A percentile compares a stretch with the other conserved stretches of the same genome.
phyloP scores from a whole-genome alignment of 2,113 vertebrate genomes.

The Diphyllodes magnificus region DNA sequence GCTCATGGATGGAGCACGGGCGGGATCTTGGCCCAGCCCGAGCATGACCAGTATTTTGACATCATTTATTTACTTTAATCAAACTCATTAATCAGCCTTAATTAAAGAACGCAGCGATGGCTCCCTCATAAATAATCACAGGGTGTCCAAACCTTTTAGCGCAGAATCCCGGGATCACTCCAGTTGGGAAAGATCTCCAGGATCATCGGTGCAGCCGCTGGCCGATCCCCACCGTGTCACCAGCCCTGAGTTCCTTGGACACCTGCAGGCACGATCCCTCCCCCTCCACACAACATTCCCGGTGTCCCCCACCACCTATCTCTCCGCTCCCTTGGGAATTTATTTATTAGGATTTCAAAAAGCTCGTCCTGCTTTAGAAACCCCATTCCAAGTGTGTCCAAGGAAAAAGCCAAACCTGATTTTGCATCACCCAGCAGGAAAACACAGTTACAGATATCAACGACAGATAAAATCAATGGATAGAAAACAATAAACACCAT shows the following conservation, averaged over 20 bases:
- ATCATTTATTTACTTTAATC: constrained; percentile 26
- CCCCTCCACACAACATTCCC: neutral
- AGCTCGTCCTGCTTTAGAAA: neutral
- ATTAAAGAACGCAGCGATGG: neutral
- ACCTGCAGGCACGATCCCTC: neutral
- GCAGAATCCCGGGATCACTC: neutral
- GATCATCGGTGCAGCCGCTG: neutral
- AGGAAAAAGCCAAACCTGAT: neutral
- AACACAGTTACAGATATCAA: fast-evolving
- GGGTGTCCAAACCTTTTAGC: neutral
- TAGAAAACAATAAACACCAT: neutral
- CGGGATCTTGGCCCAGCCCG: neutral
- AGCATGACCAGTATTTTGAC: constrained; percentile 32
- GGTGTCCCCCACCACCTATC: neutral
- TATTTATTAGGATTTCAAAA: neutral
- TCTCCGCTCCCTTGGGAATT: neutral
- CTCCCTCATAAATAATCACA: neutral
- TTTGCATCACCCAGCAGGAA: neutral
- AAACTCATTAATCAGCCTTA: constrained; percentile 12
- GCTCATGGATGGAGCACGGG: constrained; percentile 24
- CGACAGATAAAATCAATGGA: fast-evolving
- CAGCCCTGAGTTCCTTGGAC: neutral
- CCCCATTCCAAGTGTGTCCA: fast-evolving
- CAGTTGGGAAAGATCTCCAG: neutral
- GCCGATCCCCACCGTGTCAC: neutral